phyloP scores from a whole-genome alignment of 2,113 vertebrate genomes.

The Psettodes erumei region DNA sequence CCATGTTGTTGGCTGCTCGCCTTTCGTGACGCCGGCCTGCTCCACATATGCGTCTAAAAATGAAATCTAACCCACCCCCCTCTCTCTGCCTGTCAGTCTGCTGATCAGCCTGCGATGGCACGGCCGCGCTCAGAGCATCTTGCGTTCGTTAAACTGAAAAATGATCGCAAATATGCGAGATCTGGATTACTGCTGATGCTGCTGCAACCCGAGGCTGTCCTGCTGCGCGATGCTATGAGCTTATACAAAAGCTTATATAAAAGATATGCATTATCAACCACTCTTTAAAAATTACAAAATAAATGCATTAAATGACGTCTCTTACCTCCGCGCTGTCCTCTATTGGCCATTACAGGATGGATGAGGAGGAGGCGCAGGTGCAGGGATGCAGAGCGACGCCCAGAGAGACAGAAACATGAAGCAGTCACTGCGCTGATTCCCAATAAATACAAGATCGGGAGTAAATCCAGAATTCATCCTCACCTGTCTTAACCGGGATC shows the following conservation, averaged over 20 bases:
- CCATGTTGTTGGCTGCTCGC: conserved; percentile 50
- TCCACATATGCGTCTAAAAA: conserved; percentile 69
- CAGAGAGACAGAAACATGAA: conserved; percentile 62
- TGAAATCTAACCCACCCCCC: conserved; percentile 31
- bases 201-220: not conserved
- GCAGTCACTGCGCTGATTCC: conserved; percentile 24
- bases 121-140: conserved; percentile 23
- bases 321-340: conserved; percentile 83
- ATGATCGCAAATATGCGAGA: not conserved
- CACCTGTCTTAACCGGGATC: conserved; percentile 91
- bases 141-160: not conserved
- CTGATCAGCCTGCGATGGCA: conserved; percentile 40
- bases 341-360: conserved; percentile 64
- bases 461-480: conserved; percentile 42
- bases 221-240: not conserved
- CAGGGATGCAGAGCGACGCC: conserved; percentile 75
- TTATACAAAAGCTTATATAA: not conserved
- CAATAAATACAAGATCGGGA: not conserved
- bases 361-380: conserved; percentile 77
- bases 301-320: conserved; percentile 7
- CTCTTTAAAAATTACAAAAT: not conserved
- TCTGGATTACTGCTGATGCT: not conserved
- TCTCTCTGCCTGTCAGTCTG: conserved; percentile 11
- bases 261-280: not conserved
- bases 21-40: conserved; percentile 56